Conservation (phyloP, 2,113 vertebrate genomes). For the Clarias batrachus region DNA sequence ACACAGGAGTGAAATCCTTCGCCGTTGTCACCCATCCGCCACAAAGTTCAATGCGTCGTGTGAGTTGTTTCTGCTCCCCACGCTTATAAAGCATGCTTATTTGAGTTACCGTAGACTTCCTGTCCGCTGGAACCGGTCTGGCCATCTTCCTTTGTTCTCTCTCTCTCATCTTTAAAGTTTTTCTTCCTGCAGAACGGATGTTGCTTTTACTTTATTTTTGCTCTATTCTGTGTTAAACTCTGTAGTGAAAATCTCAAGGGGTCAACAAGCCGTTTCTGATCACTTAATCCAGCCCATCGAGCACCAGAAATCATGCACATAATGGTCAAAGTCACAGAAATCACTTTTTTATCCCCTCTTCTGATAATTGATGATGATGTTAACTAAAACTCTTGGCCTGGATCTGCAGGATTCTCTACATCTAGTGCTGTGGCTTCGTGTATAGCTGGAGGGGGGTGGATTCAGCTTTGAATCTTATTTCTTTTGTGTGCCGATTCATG, state of each 20-base stretch:
- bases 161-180: not conserved
- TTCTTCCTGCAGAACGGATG: not conserved
- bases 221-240: not conserved
- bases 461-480: too few species aligned
- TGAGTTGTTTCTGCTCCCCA: not conserved
- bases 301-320: not conserved
- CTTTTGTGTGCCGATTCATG: too few species aligned
- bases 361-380: not conserved
- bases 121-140: not conserved
- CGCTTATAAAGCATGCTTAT: not conserved
- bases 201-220: not conserved
- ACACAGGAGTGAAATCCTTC: not conserved
- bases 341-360: not conserved
- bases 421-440: not conserved
- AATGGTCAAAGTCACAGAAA: not conserved
- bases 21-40: not conserved
- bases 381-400: not conserved
- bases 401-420: not conserved
- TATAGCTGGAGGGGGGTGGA: too few species aligned
- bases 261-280: not conserved
- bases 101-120: not conserved
- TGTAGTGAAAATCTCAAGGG: not conserved
- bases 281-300: too few species aligned
- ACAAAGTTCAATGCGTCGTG: not conserved
- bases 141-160: not conserved